phyloP scores from a whole-genome alignment of 2,888 invertebrate genomes.

The Stenolophus ochropezus region DNA sequence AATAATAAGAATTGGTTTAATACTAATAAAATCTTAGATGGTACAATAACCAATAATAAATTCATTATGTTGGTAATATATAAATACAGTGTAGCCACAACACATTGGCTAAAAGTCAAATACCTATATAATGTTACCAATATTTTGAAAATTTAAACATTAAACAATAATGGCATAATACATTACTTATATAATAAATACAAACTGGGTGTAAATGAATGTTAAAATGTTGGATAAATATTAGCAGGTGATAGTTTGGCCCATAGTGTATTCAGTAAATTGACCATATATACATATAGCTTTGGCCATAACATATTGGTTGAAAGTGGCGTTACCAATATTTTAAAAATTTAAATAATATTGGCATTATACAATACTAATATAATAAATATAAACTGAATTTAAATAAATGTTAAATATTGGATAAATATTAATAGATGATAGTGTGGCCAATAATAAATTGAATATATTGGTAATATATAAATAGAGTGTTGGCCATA shows the following conservation, averaged over 20 bases:
- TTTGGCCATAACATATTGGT: too few species aligned
- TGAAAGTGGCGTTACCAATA: too few species aligned
- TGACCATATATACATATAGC: too few species aligned
- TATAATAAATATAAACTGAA: background rate
- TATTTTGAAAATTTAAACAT: background rate
- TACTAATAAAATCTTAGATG: too few species aligned
- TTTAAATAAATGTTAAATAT: background rate
- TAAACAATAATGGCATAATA: too few species aligned
- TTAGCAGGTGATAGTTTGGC: too few species aligned
- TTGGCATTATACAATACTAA: background rate
- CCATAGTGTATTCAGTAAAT: too few species aligned
- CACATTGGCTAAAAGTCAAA: background rate
- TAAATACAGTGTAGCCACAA: background rate
- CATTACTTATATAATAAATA: too few species aligned
- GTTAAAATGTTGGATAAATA: too few species aligned
- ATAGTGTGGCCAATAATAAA: background rate
- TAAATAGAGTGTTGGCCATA: background rate
- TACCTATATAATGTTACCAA: background rate
- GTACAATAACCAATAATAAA: background rate
- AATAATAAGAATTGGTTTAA: too few species aligned
- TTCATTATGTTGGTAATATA: background rate
- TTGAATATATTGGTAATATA: background rate
- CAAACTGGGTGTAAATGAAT: too few species aligned
- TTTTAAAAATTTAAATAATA: too few species aligned
- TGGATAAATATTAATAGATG: background rate